Percentiles rank a stretch among this genome's conserved stretches.
Evolutionary conservation across 2,797 vertebrate genomes (phyloP).

Genomic region (Limnodromus scolopaceus): DNA sequence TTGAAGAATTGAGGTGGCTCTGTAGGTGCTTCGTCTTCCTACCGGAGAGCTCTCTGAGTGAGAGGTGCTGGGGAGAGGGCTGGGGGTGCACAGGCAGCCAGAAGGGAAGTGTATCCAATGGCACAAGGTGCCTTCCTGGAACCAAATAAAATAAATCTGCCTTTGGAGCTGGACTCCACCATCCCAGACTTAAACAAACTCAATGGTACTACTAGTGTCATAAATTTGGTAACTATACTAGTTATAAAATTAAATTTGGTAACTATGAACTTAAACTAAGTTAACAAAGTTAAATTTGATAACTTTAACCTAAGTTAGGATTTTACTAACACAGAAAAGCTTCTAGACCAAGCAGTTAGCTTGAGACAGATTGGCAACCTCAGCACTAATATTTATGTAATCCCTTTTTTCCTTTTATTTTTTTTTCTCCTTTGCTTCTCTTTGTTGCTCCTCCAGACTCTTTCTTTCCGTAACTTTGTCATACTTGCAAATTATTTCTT

Average conservation of each 20-base stretch:
- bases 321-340: not conserved
- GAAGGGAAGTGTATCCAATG: not conserved
- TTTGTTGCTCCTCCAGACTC: not conserved
- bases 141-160: not conserved
- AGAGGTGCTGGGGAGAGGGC: not conserved
- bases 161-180: not conserved
- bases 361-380: not conserved
- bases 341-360: not conserved
- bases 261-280: not conserved
- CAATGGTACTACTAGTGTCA: not conserved
- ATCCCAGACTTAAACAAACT: not conserved
- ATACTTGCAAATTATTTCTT: not conserved
- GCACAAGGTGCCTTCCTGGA: not conserved
- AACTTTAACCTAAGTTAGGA: not conserved
- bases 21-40: not conserved
- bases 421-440: not conserved
- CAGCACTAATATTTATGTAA: not conserved
- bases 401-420: not conserved
- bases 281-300: not conserved
- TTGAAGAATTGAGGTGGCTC: not conserved
- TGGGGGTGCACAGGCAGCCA: not conserved
- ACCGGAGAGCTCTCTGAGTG: fast-evolving
- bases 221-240: not conserved
- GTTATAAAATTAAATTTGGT: not conserved
- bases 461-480: not conserved